Evolutionary conservation across 2,113 vertebrate species (phyloP).

Genomic region (Eonycteris spelaea): DNA sequence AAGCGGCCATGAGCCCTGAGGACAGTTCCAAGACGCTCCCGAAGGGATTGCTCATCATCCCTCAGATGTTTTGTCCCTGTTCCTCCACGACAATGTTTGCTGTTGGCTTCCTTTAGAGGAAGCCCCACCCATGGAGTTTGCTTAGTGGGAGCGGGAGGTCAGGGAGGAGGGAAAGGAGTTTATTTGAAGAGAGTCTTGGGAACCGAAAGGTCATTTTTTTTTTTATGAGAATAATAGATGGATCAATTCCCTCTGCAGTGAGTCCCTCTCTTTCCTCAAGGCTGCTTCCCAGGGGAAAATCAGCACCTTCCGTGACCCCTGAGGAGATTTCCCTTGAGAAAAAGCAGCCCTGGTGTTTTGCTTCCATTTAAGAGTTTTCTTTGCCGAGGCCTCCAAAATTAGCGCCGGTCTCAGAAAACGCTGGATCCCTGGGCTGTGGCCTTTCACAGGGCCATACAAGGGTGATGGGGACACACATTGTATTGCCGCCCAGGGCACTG

Average conservation of each 20-base stretch:
- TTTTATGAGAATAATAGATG: neutral
- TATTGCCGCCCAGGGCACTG: neutral
- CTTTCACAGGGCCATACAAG: fast-evolving
- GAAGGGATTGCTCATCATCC: neutral
- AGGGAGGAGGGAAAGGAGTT: neutral
- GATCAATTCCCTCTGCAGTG: neutral
- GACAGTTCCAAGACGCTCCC: fast-evolving
- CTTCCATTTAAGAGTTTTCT: neutral
- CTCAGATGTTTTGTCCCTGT: neutral
- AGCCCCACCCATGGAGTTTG: neutral
- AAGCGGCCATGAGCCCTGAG: fast-evolving
- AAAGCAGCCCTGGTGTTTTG: neutral
- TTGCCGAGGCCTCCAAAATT: neutral
- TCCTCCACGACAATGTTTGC: too few species aligned
- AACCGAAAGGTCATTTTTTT: neutral
- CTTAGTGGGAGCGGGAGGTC: neutral
- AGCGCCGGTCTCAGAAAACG: neutral
- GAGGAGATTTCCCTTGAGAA: neutral
- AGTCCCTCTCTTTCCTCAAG: neutral
- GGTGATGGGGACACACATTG: neutral
- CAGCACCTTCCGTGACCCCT: fast-evolving
- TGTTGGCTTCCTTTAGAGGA: neutral
- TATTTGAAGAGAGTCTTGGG: neutral
- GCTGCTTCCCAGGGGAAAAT: neutral
- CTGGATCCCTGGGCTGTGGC: fast-evolving